A percentile compares a stretch with the other conserved stretches of the same genome.
Conservation (phyloP, 2,113 vertebrate species). For the Oxyura jamaicensis region DNA sequence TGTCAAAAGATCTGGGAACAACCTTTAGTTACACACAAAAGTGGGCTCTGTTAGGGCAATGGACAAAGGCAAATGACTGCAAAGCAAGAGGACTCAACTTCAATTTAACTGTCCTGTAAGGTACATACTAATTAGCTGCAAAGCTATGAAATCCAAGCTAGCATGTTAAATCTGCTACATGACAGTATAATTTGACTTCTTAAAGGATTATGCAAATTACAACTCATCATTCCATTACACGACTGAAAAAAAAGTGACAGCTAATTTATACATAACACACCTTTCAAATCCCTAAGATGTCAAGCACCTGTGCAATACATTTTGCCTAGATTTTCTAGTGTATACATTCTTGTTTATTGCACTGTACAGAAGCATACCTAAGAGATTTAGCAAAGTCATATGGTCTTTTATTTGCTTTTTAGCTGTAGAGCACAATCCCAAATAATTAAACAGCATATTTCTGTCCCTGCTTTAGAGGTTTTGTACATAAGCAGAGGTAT, state of each 20-base stretch:
- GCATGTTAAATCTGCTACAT: constrained; percentile 97
- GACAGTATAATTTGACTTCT: constrained; percentile 98
- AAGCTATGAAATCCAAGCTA: constrained; percentile 91
- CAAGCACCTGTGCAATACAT: constrained; percentile 88
- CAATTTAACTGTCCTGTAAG: constrained; percentile 90
- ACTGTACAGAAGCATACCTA: constrained; percentile 77
- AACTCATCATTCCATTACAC: constrained; percentile 92
- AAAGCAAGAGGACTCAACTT: constrained; percentile 81
- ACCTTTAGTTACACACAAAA: constrained; percentile 60
- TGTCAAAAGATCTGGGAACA: constrained; percentile 48
- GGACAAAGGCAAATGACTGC: constrained; percentile 80
- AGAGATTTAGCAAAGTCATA: constrained; percentile 71
- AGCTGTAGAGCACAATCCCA: constrained; percentile 72
- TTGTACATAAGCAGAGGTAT: constrained; percentile 72
- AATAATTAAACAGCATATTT: constrained; percentile 71
- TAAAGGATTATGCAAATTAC: constrained; percentile 97
- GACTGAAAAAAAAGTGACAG: constrained; percentile 92
- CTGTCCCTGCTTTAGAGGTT: constrained; percentile 60
- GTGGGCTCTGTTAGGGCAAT: constrained; percentile 64
- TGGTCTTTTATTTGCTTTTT: constrained; percentile 36
- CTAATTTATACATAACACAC: constrained; percentile 96
- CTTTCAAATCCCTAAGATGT: constrained; percentile 91
- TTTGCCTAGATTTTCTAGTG: constrained; percentile 78
- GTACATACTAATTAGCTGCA: constrained; percentile 93
- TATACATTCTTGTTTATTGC: constrained; percentile 80